Percentiles rank a stretch among this genome's conserved stretches.
These are phyloP conservation scores for Perccottus glenii DNA, from an alignment of 2,113 vertebrate genomes.

Conservation along the genomic window DNA sequence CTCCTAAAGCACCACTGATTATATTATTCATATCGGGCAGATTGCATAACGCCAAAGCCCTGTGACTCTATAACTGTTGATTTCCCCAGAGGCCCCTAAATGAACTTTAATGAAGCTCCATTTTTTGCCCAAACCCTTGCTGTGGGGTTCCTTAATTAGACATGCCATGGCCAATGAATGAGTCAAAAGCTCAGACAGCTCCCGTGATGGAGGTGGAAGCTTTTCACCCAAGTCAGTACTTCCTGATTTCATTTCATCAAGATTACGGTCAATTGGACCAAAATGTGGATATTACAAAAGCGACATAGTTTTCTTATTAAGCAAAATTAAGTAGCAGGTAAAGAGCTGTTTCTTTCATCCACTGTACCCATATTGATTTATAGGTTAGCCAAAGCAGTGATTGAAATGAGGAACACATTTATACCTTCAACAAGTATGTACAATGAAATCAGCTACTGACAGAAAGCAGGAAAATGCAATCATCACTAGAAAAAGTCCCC, in stretches of 20 bases:
- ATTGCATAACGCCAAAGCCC: constrained; percentile 66
- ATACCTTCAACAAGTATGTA: too few species aligned
- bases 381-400: too few species aligned
- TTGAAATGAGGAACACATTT: too few species aligned
- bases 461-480: too few species aligned
- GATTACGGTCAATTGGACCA: constrained; percentile 7
- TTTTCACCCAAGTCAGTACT: constrained; percentile 55
- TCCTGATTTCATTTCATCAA: constrained; percentile 49
- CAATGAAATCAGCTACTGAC: too few species aligned
- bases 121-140: constrained; percentile 49
- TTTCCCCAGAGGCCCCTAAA: constrained; percentile 67
- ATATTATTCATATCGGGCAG: constrained; percentile 64
- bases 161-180: constrained; percentile 40
- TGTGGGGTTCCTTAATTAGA: constrained; percentile 55
- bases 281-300: constrained; percentile 23
- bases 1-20: constrained; percentile 65
- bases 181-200: constrained; percentile 42
- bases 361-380: too few species aligned
- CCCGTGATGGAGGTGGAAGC: constrained; percentile 45
- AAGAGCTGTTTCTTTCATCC: too few species aligned
- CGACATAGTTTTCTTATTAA: too few species aligned
- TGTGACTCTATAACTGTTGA: constrained; percentile 69
- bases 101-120: constrained; percentile 77
- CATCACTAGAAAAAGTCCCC: too few species aligned
- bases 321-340: too few species aligned